phyloP scores from a whole-genome alignment of 1,140 invertebrate genomes.

The Hycleus cichorii region DNA sequence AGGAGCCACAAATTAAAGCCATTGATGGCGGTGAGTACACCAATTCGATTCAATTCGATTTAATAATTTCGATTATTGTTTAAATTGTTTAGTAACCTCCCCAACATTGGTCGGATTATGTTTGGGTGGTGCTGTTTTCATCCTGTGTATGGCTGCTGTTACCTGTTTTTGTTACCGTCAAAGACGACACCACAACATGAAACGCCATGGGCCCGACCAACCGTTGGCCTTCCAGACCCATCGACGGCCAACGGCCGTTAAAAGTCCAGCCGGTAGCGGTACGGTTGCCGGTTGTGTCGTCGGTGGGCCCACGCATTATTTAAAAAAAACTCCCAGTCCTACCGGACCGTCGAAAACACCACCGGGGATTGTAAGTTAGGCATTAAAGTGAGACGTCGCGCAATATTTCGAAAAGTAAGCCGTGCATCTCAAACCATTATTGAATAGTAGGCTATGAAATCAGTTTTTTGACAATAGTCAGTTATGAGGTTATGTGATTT shows the following conservation, averaged over 20 bases:
- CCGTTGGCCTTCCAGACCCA: constrained; percentile 53
- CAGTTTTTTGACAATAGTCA: too few species aligned
- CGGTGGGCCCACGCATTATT: constrained; percentile 60
- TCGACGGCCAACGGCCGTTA: constrained; percentile 58
- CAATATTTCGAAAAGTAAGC: too few species aligned
- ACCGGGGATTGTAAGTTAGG: constrained; percentile 38
- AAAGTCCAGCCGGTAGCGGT: constrained; percentile 52
- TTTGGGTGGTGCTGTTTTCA: constrained; percentile 49
- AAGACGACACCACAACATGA: constrained; percentile 30
- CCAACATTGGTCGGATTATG: constrained; percentile 56
- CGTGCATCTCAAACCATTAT: too few species aligned
- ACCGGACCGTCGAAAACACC: constrained; percentile 52
- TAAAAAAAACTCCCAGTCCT: constrained; percentile 83
- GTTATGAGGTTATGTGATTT: too few species aligned
- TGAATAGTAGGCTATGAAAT: too few species aligned
- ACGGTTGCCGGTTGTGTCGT: constrained; percentile 44
- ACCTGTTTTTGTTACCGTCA: constrained; percentile 53
- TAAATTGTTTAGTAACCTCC: constrained; percentile 46
- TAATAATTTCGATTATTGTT: too few species aligned
- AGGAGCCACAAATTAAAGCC: constrained; percentile 30
- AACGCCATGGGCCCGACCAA: constrained; percentile 47
- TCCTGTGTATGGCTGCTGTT: constrained; percentile 50
- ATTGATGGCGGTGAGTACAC: constrained; percentile 26
- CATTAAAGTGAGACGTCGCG: too few species aligned
- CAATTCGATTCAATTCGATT: too few species aligned